These are phyloP conservation scores for Pelecanus crispus DNA, from an alignment of 2,113 vertebrate species.

Conservation along the genomic window DNA sequence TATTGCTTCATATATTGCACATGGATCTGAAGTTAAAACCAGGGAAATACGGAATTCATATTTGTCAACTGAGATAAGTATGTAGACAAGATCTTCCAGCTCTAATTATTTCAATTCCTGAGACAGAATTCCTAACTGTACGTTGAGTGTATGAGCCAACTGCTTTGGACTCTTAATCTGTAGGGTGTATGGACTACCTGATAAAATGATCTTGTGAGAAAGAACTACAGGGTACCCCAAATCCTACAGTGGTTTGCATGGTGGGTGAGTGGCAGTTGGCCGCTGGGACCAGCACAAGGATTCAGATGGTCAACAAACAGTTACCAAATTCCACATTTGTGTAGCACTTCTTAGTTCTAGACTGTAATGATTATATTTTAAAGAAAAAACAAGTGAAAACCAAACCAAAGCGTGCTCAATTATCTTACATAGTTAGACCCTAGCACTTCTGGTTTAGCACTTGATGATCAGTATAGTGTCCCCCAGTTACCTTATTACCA, in stretches of 20 bases:
- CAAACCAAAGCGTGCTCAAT: background rate
- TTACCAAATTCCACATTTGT: too few relatives aligned
- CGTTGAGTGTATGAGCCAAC: background rate
- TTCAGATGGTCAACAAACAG: background rate
- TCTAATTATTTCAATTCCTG: background rate
- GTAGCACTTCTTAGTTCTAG: background rate
- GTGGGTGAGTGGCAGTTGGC: background rate
- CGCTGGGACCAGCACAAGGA: background rate
- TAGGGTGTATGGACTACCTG: background rate
- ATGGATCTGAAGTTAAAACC: background rate
- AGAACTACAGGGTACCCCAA: background rate
- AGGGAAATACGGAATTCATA: background rate
- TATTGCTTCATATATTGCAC: background rate
- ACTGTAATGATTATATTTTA: background rate
- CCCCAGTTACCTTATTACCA: background rate
- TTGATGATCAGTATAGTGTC: background rate
- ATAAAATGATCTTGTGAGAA: background rate
- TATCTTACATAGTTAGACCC: background rate
- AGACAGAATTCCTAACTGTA: background rate
- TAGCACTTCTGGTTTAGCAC: background rate
- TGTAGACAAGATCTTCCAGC: background rate
- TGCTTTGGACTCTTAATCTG: background rate
- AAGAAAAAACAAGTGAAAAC: background rate
- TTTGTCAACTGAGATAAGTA: background rate
- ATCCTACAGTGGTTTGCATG: background rate